Conservation (phyloP, 1,140 invertebrate species). For the Trichonephila clavata region DNA sequence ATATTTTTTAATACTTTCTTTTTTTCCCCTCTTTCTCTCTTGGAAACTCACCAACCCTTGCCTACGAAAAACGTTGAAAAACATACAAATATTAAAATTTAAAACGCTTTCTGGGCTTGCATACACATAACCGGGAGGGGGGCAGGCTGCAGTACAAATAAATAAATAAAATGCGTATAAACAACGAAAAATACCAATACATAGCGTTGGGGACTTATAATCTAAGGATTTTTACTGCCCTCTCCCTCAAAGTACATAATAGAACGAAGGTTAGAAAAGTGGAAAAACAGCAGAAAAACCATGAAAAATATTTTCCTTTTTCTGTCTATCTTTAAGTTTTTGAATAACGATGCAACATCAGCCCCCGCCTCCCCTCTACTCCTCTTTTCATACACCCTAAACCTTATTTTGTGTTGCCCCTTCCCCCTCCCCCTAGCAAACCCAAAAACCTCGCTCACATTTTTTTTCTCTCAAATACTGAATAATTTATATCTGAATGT, state of each 20-base stretch:
- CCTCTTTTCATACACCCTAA: background rate
- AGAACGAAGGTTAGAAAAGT: slow-evolving; percentile 32
- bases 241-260: slow-evolving; percentile 25
- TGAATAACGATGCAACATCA: slow-evolving; percentile 68
- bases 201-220: slow-evolving; percentile 51
- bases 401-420: background rate
- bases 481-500: slow-evolving; percentile 73
- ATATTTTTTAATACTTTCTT: slow-evolving; percentile 48
- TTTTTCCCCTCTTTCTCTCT: background rate
- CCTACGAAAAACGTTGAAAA: slow-evolving; percentile 18
- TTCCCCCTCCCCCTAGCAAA: background rate
- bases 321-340: slow-evolving; percentile 73
- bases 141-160: background rate
- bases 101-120: slow-evolving; percentile 38
- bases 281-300: slow-evolving; percentile 39
- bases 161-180: slow-evolving; percentile 66
- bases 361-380: background rate
- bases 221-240: slow-evolving; percentile 55
- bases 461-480: slow-evolving; percentile 52
- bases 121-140: background rate
- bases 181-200: slow-evolving; percentile 55
- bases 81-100: slow-evolving; percentile 72
- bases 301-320: slow-evolving; percentile 68
- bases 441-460: slow-evolving; percentile 22
- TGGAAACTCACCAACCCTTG: background rate